These are phyloP conservation scores for Tenualosa thibaudeaui DNA, from an alignment of 2,797 vertebrate genomes.

Conservation along the genomic window DNA sequence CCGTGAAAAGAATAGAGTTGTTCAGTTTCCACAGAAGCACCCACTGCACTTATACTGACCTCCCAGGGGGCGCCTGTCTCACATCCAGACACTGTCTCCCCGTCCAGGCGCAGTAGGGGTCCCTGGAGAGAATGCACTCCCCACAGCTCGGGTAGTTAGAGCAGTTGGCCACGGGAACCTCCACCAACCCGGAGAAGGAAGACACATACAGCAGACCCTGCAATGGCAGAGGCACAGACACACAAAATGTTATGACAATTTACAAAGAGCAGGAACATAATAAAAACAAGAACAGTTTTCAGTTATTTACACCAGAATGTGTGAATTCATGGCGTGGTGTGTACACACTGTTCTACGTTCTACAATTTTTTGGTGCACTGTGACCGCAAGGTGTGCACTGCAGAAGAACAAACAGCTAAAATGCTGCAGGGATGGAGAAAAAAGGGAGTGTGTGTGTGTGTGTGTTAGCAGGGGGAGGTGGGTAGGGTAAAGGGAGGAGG, in stretches of 20 bases:
- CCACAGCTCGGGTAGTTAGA: constrained; percentile 90
- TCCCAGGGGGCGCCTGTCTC: constrained; percentile 61
- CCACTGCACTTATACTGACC: constrained; percentile 57
- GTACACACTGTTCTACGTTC: too few relatives aligned
- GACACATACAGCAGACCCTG: constrained; percentile 88
- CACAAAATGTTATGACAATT: neutral
- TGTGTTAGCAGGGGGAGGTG: too few relatives aligned
- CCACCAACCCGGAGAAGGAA: constrained; percentile 81
- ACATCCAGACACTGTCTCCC: constrained; percentile 75
- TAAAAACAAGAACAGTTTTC: neutral
- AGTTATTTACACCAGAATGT: neutral
- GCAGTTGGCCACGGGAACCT: constrained; percentile 92
- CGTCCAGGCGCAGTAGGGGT: constrained; percentile 94
- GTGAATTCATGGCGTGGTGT: neutral
- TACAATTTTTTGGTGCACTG: neutral
- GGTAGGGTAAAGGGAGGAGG: neutral
- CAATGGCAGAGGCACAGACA: constrained; percentile 30
- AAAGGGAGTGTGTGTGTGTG: neutral
- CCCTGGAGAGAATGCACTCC: constrained; percentile 91
- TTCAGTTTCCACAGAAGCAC: neutral
- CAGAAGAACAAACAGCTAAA: neutral
- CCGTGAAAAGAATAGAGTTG: neutral
- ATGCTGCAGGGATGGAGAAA: neutral
- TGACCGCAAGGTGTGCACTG: neutral
- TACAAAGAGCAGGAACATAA: neutral